Conservation (phyloP, 2,888 invertebrate genomes). For the Stenotaenia linearis region DNA sequence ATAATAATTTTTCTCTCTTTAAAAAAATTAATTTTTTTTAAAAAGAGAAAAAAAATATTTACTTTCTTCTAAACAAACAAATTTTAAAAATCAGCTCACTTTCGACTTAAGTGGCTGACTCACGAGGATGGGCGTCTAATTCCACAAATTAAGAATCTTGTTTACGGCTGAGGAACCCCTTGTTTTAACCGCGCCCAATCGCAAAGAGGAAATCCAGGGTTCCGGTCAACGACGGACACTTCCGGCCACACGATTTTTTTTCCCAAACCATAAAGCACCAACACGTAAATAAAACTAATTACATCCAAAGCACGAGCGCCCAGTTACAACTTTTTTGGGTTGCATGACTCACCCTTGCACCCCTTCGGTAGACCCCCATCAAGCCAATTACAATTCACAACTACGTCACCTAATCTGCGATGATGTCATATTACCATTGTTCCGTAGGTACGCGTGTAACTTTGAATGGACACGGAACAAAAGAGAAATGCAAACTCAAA, state of each 20-base stretch:
- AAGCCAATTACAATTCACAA: slow-evolving; percentile 19
- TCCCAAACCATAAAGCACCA: background rate
- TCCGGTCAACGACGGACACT: slow-evolving; percentile 23
- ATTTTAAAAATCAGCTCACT: background rate
- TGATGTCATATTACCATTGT: slow-evolving; percentile 7
- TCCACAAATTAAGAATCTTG: slow-evolving; percentile 26
- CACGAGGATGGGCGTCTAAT: slow-evolving; percentile 15
- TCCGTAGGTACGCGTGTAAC: background rate
- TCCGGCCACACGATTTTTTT: background rate
- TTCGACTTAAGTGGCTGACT: slow-evolving; percentile 1
- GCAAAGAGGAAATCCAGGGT: background rate
- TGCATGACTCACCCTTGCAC: background rate
- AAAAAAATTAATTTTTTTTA: too few species aligned
- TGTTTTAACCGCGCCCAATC: background rate
- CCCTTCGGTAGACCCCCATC: background rate
- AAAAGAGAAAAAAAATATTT: too few species aligned
- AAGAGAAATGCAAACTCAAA: slow-evolving; percentile 2
- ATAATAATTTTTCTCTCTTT: background rate
- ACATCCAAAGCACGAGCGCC: background rate
- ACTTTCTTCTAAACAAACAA: too few species aligned
- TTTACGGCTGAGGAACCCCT: slow-evolving; percentile 17
- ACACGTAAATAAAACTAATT: background rate
- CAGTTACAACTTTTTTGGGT: background rate
- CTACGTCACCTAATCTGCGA: slow-evolving; percentile 10
- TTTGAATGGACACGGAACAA: background rate